Conservation (phyloP, 2,113 vertebrate species). For the Psilopogon haemacephalus region DNA sequence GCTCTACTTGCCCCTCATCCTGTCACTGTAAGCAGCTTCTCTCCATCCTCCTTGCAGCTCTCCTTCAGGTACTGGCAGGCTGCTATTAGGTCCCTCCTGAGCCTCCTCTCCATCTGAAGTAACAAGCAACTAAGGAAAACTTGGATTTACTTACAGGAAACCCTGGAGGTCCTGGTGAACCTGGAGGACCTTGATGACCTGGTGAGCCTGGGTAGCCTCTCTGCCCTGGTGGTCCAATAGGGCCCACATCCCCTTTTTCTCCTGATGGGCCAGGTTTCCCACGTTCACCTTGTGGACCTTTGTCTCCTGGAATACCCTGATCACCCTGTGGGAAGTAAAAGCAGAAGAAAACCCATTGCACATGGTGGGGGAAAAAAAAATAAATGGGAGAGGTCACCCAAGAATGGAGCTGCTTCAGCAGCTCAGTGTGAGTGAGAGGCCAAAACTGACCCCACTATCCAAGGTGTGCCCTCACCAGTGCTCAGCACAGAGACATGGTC, state of each 20-base stretch:
- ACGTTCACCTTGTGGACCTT: constrained; percentile 90
- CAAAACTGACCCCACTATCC: too few relatives aligned
- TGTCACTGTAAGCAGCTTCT: too few relatives aligned
- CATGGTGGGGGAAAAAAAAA: background rate
- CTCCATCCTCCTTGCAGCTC: too few relatives aligned
- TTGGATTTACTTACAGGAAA: constrained; percentile 74
- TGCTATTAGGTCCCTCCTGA: too few relatives aligned
- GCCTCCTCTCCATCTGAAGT: background rate
- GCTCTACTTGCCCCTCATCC: too few relatives aligned
- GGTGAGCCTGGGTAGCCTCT: constrained; percentile 84
- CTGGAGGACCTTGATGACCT: constrained; percentile 81
- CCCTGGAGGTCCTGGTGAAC: constrained; percentile 74
- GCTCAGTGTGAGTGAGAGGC: too few relatives aligned
- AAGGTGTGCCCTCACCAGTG: too few relatives aligned
- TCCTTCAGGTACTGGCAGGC: too few relatives aligned
- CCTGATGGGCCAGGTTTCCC: constrained; percentile 83
- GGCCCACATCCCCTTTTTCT: constrained; percentile 81
- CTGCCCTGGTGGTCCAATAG: constrained; percentile 78
- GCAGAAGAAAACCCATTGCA: background rate
- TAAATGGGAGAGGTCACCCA: background rate
- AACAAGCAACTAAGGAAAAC: background rate
- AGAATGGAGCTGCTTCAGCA: background rate
- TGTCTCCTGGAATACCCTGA: constrained; percentile 91
- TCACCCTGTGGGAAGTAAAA: constrained; percentile 82
- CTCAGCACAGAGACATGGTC: too few relatives aligned